Evolutionary conservation across 2,888 invertebrate genomes (phyloP), one percentile per base, ranked within the genome.

Genomic region (Seira sanloemensis): DNA sequence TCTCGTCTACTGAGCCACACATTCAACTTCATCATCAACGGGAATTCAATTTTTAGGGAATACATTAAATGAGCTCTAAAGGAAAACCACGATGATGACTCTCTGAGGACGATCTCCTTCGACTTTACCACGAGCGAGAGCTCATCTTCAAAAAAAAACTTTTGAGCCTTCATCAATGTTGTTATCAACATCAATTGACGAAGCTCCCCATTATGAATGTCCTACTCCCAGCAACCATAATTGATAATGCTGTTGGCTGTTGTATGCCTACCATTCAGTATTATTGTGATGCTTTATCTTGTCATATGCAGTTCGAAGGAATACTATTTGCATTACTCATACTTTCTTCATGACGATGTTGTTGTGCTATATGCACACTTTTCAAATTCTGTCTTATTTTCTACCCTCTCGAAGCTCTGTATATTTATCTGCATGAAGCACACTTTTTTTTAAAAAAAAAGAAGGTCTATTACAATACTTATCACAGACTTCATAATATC

Each of bases 91-190:
- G 58, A 58, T 9, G 58, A 58, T 58, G 58, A 58, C 12, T 4
- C n/a, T n/a, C 4, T 37, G 37, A 37, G 12, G 37, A 37, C 58
- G n/a, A 58, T 58, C 58, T 58, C 58, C 58, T 58, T 58, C 2
- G 58, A 58, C 18, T 58, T 58, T 58, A n/a, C 58, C 58, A 58
- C 18, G 58, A 58, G 58, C 58, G 7, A n/a, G n/a, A 58, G 58
- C 58, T 58, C 58, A 58, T 58, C 58, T 58, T 58, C 58, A 58
- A 18, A n/a, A 58, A n/a, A 58, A 16, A n/a, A 58, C n/a, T n/a
- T n/a, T 58, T 58, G 16, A n/a, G 58, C n/a, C 58, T 58, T 58
- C 58, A 58, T 58, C n/a, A 58, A 58, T 12, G 58, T 58, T 58
- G n/a, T 58, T 58, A 58, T 18, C 58, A 9, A 58, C n/a, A 16